Conservation (phyloP, 2,888 invertebrate genomes). For the Beris chalybata region DNA sequence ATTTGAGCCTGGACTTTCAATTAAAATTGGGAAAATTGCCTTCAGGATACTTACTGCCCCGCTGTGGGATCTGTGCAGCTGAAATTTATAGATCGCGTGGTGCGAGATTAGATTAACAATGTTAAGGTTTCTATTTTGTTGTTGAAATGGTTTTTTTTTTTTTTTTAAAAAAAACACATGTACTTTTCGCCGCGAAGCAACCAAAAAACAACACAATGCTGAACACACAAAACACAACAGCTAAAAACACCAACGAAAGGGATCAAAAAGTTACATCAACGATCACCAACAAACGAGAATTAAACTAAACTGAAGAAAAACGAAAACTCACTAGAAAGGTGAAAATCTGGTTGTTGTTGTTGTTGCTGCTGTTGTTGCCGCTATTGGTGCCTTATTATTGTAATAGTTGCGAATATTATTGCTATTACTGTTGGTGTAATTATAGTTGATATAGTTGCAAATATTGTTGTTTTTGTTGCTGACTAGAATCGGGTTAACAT, state of each 20-base stretch:
- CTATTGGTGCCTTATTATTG: too few relatives aligned
- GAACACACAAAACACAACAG: too few relatives aligned
- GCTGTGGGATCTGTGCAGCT: conserved; percentile 60
- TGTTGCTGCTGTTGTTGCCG: conserved; percentile 3
- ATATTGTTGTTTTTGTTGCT: conserved; percentile 58
- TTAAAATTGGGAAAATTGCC: not conserved
- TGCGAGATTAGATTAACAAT: too few relatives aligned
- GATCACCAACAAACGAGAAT: too few relatives aligned
- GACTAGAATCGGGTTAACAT: conserved; percentile 71
- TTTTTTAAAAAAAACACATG: too few relatives aligned
- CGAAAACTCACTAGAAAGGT: conserved; percentile 22
- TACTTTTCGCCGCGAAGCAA: too few relatives aligned
- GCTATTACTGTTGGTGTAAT: conserved; percentile 59
- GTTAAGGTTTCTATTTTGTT: too few relatives aligned
- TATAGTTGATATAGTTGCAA: conserved; percentile 62
- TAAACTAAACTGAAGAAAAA: not conserved
- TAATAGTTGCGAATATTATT: conserved; percentile 40
- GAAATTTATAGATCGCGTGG: conserved; percentile 5
- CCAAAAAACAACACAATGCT: too few relatives aligned
- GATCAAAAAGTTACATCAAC: conserved; percentile 1
- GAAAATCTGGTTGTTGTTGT: conserved; percentile 4
- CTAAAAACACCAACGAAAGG: too few relatives aligned
- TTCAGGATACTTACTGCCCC: conserved; percentile 75
- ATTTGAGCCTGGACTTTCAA: too few relatives aligned
- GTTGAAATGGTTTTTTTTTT: too few relatives aligned